These are phyloP conservation scores for Malacoraja senta DNA, from an alignment of 2,797 vertebrate genomes.

Conservation along the genomic window DNA sequence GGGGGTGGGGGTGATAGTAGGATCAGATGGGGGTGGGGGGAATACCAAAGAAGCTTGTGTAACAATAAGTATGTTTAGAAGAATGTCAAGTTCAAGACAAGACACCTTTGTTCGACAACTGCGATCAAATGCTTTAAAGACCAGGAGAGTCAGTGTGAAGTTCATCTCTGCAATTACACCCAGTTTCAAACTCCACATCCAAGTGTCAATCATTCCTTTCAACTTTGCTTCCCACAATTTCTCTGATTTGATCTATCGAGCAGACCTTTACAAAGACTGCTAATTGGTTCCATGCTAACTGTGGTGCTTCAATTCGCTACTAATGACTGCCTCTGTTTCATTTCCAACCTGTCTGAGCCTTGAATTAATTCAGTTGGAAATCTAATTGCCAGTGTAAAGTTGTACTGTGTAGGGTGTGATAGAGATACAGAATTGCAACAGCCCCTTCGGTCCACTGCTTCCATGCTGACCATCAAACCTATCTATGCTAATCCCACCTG, in stretches of 20 bases:
- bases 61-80: background rate
- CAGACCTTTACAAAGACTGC: slow-evolving; percentile 15
- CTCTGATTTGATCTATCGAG: background rate
- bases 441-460: no score
- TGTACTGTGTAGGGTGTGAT: no score
- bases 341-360: background rate
- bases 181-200: background rate
- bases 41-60: background rate
- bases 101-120: background rate
- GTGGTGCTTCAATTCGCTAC: background rate
- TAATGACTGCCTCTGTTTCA: background rate
- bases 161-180: background rate
- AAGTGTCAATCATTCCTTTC: background rate
- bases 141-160: background rate
- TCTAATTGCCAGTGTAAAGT: background rate
- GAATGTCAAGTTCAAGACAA: background rate
- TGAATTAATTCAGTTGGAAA: background rate
- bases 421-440: no score
- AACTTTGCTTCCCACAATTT: background rate
- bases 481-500: no score
- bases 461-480: no score
- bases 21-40: no score
- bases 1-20: no score
- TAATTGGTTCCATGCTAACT: slow-evolving; percentile 18
- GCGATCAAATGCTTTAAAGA: background rate